A percentile compares a stretch with the other conserved stretches of the same genome.
These are phyloP conservation scores for Patiria miniata DNA, from an alignment of 35 echinoderm and acorn worm genomes.

Conservation along the genomic window DNA sequence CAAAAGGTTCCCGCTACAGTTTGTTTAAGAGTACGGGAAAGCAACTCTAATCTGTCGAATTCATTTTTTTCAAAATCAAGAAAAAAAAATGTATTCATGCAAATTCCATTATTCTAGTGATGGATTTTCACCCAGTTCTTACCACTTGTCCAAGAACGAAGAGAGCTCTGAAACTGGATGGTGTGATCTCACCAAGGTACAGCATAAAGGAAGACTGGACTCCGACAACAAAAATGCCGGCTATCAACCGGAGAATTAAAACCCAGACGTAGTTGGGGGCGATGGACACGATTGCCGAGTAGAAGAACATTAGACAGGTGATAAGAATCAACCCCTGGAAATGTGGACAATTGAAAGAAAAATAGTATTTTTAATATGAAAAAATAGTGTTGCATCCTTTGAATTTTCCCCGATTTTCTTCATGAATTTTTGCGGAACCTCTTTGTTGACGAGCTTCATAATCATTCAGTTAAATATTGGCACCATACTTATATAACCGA, in stretches of 20 bases:
- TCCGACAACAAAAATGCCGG: constrained; percentile 50
- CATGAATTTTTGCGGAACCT: no score
- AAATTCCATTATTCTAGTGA: no score
- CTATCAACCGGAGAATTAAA: constrained; percentile 50
- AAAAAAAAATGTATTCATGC: no score
- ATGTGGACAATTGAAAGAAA: constrained; percentile 14
- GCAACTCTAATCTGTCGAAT: no score
- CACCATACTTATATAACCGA: no score
- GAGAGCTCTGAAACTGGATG: constrained; percentile 40
- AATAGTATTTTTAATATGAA: neutral
- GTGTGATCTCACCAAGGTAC: constrained; percentile 76
- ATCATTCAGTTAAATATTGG: no score
- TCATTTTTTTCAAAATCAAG: no score
- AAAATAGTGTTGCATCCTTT: no score
- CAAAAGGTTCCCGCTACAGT: no score
- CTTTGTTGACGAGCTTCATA: neutral
- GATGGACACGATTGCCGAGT: constrained; percentile 28
- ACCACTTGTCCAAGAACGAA: constrained; percentile 67
- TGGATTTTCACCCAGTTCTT: neutral
- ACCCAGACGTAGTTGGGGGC: constrained; percentile 51
- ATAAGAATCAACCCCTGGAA: constrained; percentile 34
- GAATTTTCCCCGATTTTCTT: no score
- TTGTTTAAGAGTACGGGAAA: no score
- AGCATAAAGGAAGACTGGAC: constrained; percentile 52
- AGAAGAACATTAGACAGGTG: constrained; percentile 26